Evolutionary conservation across 37 sponge, comb jelly and placozoan genomes (phyloP).

Genomic region (Tethya wilhelma): DNA sequence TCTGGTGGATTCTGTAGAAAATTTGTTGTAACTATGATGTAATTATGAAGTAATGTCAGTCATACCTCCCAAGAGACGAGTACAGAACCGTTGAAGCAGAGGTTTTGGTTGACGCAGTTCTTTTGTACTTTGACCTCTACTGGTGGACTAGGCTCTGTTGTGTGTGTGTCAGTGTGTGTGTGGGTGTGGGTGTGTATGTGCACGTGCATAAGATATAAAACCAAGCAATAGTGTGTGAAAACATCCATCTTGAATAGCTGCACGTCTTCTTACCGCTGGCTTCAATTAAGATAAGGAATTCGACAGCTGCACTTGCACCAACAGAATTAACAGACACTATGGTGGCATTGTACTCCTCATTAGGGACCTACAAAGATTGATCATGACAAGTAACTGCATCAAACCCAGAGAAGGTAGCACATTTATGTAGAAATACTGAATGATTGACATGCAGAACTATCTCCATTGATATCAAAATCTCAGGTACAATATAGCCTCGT

Average conservation of each 20-base stretch:
- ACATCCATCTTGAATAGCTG: background rate
- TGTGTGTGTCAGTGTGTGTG: background rate
- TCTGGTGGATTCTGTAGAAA: background rate
- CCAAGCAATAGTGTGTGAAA: too few relatives aligned
- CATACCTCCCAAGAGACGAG: slow-evolving; percentile 19
- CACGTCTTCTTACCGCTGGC: slow-evolving; percentile 16
- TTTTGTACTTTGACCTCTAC: background rate
- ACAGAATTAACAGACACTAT: slow-evolving; percentile 18
- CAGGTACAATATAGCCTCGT: too few relatives aligned
- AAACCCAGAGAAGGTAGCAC: too few relatives aligned
- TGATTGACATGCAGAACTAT: too few relatives aligned
- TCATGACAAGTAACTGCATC: too few relatives aligned
- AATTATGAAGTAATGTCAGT: background rate
- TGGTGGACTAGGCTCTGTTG: slow-evolving; percentile 18
- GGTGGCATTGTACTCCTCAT: slow-evolving; percentile 25
- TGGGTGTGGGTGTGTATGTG: background rate
- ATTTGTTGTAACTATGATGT: background rate
- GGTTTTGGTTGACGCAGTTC: slow-evolving; percentile 6
- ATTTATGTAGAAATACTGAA: too few relatives aligned
- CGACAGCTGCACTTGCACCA: slow-evolving; percentile 2
- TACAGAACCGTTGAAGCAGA: slow-evolving; percentile 22
- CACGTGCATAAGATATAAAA: too few relatives aligned
- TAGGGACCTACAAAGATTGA: too few relatives aligned
- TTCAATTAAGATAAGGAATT: slow-evolving; percentile 4
- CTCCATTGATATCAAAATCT: too few relatives aligned